Evolutionary conservation across 2,797 vertebrate genomes (phyloP).

Genomic region (Artibeus lituratus): DNA sequence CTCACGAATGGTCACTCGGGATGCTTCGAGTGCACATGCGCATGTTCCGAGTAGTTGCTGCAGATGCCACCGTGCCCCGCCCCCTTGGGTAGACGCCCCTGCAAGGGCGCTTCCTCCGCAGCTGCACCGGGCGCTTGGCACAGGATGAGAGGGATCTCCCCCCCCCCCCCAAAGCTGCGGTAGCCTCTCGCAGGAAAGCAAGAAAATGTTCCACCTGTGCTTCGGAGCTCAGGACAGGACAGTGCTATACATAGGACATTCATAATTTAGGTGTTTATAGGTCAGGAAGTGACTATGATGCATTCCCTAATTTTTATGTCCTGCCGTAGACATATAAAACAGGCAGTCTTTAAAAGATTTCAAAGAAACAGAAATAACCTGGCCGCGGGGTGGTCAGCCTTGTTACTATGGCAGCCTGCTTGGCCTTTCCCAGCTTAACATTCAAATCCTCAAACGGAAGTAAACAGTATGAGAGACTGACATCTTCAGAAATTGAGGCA

Average conservation of each 20-base stretch:
- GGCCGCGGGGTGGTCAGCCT: not conserved
- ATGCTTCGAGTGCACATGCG: not conserved
- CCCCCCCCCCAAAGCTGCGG: not conserved
- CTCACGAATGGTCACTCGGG: not conserved
- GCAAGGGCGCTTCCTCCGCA: not conserved
- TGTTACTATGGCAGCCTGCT: slow-evolving; percentile 17
- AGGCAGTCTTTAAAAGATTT: not conserved
- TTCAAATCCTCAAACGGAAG: not conserved
- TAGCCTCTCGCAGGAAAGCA: not conserved
- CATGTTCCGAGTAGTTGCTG: not conserved
- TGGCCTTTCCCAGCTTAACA: slow-evolving; percentile 44
- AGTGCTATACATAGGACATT: not conserved
- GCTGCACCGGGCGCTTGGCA: not conserved
- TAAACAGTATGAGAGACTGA: not conserved
- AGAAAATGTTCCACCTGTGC: not conserved
- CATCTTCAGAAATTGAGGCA: slow-evolving; percentile 24
- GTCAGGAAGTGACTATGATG: not conserved
- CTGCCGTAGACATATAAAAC: not conserved
- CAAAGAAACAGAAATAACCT: not conserved
- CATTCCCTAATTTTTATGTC: not conserved
- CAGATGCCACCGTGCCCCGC: not conserved
- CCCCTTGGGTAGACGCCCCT: not conserved
- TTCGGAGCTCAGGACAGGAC: not conserved
- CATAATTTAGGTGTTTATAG: slow-evolving; percentile 30
- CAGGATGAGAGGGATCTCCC: not conserved